phyloP scores from a whole-genome alignment of 2,797 vertebrate species.

The Novumbra hubbsi region DNA sequence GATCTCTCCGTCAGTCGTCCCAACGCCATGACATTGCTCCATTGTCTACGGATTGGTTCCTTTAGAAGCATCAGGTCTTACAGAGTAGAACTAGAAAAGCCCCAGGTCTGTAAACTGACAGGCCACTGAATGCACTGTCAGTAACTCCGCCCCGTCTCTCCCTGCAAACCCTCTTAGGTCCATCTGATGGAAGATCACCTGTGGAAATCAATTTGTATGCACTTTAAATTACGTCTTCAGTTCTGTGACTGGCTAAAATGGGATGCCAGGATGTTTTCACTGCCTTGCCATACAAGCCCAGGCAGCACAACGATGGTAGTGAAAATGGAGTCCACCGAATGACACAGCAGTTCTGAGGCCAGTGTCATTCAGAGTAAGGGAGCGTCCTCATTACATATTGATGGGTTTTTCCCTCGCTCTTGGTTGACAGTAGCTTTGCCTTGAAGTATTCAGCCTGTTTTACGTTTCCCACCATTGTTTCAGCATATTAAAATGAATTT shows the following conservation, averaged over 20 bases:
- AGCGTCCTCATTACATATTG: slow-evolving; percentile 23
- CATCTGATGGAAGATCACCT: slow-evolving; percentile 21
- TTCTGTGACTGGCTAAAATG: slow-evolving; percentile 15
- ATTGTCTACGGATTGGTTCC: not conserved
- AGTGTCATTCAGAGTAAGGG: slow-evolving; percentile 17
- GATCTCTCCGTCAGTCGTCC: slow-evolving; percentile 36
- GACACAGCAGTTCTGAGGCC: slow-evolving; percentile 25
- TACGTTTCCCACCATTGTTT: no score
- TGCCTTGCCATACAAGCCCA: slow-evolving; percentile 36
- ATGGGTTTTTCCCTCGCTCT: slow-evolving; percentile 24
- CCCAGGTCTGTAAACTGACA: not conserved
- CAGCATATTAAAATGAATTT: no score
- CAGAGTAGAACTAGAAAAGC: not conserved
- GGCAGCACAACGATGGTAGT: slow-evolving; percentile 15
- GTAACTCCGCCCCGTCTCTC: not conserved
- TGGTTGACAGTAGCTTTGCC: not conserved
- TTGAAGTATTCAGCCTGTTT: no score
- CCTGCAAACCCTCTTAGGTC: slow-evolving; percentile 1
- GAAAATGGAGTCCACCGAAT: slow-evolving; percentile 27
- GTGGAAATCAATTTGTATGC: slow-evolving; percentile 19
- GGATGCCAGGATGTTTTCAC: slow-evolving; percentile 12
- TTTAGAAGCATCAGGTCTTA: not conserved
- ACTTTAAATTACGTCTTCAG: slow-evolving; percentile 13
- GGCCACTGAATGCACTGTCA: not conserved
- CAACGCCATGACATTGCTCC: slow-evolving; percentile 21